Percentiles rank a stretch among this genome's conserved stretches.
phyloP scores from a whole-genome alignment of 2,797 vertebrate genomes.

The Acanthiza pusilla region DNA sequence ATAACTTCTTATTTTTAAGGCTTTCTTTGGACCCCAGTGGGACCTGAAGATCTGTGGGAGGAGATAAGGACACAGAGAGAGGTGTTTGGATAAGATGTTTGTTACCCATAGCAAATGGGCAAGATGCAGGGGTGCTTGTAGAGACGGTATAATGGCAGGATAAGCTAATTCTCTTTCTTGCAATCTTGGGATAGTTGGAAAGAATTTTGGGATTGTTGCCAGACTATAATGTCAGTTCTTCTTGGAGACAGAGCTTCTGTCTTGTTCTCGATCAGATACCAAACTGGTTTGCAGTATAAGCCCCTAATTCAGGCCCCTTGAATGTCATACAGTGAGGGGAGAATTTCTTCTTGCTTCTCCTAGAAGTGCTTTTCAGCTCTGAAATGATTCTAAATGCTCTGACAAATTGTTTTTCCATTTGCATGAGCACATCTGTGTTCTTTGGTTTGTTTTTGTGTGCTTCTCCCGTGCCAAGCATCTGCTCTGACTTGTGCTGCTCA shows the following conservation, averaged over 20 bases:
- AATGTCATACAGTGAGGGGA: not conserved
- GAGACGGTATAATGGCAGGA: not conserved
- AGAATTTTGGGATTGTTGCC: not conserved
- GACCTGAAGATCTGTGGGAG: constrained; percentile 21
- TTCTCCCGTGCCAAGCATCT: not conserved
- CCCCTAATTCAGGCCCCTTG: not conserved
- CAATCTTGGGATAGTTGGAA: not conserved
- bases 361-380: not conserved
- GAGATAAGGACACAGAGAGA: constrained; percentile 5
- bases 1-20: constrained; percentile 48
- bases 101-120: not conserved
- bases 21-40: constrained; percentile 38
- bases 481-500: not conserved
- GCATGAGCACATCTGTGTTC: not conserved
- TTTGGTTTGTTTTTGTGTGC: not conserved
- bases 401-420: not conserved
- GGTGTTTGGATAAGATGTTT: not conserved
- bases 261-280: not conserved
- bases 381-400: not conserved
- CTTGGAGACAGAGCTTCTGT: not conserved
- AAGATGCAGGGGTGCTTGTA: not conserved
- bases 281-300: not conserved
- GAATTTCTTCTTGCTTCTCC: not conserved
- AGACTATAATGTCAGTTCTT: not conserved
- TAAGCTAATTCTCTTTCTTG: not conserved